These are phyloP conservation scores for Drosophila dives DNA, from an alignment of 2,888 invertebrate species.

Conservation along the genomic window DNA sequence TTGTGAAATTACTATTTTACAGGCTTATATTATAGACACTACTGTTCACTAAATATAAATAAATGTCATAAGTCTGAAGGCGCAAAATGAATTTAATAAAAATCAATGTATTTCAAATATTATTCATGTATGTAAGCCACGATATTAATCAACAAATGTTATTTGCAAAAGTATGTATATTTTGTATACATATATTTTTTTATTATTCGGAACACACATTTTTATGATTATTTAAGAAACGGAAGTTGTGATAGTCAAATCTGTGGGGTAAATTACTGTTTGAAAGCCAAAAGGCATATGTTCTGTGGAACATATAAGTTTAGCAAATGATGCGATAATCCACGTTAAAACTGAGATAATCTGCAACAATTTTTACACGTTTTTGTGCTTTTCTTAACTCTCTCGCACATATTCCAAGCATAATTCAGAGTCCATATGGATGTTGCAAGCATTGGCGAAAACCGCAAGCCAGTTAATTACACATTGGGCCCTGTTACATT, in stretches of 20 bases:
- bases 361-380: slow-evolving; percentile 2
- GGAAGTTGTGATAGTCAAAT: slow-evolving; percentile 10
- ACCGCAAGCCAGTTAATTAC: slow-evolving; percentile 67
- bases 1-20: no score
- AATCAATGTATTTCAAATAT: not conserved
- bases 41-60: not conserved
- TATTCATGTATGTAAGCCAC: not conserved
- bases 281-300: slow-evolving; percentile 56
- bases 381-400: not conserved
- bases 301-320: no score
- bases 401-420: slow-evolving; percentile 4
- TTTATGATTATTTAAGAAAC: not conserved
- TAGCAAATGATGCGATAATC: slow-evolving; percentile 1
- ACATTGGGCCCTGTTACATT: slow-evolving; percentile 62
- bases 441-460: slow-evolving; percentile 3
- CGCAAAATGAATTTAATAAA: not conserved
- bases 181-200: no score
- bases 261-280: slow-evolving; percentile 55
- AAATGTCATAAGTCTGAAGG: no score
- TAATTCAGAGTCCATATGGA: slow-evolving; percentile 9
- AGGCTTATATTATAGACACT: no score
- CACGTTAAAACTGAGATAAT: not conserved
- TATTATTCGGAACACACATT: not conserved
- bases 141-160: not conserved
- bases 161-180: not conserved